Base-by-base conservation (phyloP, 1,140 invertebrate genomes). In the Papilio xuthus region DNA sequence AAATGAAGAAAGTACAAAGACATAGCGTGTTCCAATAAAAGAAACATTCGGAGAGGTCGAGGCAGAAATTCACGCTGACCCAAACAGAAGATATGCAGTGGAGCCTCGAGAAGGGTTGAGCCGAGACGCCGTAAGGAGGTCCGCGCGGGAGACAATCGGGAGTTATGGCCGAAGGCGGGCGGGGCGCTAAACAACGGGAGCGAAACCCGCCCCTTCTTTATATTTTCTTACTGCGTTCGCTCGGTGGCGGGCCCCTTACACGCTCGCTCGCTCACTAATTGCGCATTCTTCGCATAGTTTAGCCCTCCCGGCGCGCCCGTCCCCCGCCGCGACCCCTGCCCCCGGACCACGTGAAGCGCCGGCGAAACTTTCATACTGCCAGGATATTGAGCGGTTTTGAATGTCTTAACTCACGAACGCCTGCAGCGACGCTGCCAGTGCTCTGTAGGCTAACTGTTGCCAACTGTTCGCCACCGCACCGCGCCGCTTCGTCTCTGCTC, bases 261-360 rank as follows among this genome's bases (percentile, higher is more conserved):
- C 92, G 88, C 91, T 94, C 94, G 95, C 94, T 96, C 96, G 95
- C 95, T 96, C 96, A 96, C 96, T 97, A 97, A 97, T 97, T 97
- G 96, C 96, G 96, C 96, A 97, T 97, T 97, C 96, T 97, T 97
- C 96, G 96, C 96, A 97, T 97, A 97, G 96, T 97, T 97, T 96
- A 96, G 95, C 95, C 95, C 95, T 94, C 94, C 92, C 92, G 89
- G 88, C 89, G 88, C 85, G n/a, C 90, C 89, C 89, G 87, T 87
- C 88, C 85, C 88, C 89, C 85, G 86, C 89, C 83, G 85, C 89
- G 89, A 89, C 88, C 88, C 85, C 85, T 88, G 83, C 90, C 90
- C 89, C 91, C 90, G 88, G 91, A 89, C 92, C 91, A 91, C 90
- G 88, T 90, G 88, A 90, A 90, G 88, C 89, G 92, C 91, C 91